Evolutionary conservation across 1,140 invertebrate genomes (phyloP).

Genomic region (Papilio machaon): DNA sequence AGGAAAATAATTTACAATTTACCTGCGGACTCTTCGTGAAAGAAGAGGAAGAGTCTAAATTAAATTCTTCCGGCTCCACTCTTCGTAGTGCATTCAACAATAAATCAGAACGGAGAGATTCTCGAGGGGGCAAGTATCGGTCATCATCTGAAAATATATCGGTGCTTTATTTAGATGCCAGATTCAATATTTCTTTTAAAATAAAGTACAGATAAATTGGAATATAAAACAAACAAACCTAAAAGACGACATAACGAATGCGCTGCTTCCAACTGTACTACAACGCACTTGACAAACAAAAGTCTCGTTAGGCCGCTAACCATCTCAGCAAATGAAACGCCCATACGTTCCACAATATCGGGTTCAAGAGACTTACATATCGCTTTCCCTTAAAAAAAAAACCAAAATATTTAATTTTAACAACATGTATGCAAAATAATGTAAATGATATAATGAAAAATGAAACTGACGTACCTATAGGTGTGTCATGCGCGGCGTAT

Average conservation of each 20-base stretch:
- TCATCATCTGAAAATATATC: constrained; percentile 75
- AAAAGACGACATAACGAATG: constrained; percentile 62
- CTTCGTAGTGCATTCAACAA: constrained; percentile 64
- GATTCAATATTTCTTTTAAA: constrained; percentile 2
- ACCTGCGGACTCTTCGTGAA: constrained; percentile 60
- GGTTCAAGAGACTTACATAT: constrained; percentile 85
- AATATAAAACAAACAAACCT: constrained; percentile 49
- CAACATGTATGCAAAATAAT: not conserved
- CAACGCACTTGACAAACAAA: constrained; percentile 68
- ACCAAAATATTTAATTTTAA: not conserved
- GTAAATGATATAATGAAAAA: not conserved
- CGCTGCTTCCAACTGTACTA: constrained; percentile 73
- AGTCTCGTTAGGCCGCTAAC: constrained; percentile 65
- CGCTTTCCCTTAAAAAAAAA: constrained; percentile 72
- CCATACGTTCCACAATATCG: constrained; percentile 82
- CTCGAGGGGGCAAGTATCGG: constrained; percentile 68
- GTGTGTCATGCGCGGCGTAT: constrained; percentile 73
- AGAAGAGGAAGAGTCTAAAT: constrained; percentile 61
- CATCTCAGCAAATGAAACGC: constrained; percentile 81
- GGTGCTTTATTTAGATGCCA: too few species aligned
- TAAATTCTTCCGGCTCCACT: constrained; percentile 66
- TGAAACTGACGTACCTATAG: constrained; percentile 57
- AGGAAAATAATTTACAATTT: not conserved
- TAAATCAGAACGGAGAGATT: constrained; percentile 64
- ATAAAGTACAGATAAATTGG: not conserved